A percentile compares a stretch with the other conserved stretches of the same genome.
Evolutionary conservation across 2,113 vertebrate species (phyloP).

Genomic region (Tetrax tetrax): DNA sequence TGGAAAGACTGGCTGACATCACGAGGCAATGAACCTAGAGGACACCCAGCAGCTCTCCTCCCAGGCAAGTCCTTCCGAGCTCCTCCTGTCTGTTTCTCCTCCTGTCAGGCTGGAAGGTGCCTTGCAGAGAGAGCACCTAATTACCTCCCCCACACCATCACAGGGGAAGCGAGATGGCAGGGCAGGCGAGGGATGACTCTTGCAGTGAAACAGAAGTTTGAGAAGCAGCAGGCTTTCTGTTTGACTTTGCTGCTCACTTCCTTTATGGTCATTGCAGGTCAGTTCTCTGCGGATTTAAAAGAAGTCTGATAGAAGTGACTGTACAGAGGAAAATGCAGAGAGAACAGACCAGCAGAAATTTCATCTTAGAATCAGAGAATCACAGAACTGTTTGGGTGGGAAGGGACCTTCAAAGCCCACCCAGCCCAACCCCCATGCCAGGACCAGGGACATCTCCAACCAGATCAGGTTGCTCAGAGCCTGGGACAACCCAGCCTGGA

Average conservation of each 20-base stretch:
- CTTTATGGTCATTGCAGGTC: neutral
- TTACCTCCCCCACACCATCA: neutral
- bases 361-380: neutral
- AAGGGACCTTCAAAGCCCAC: too few relatives aligned
- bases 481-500: too few relatives aligned
- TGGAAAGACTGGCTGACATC: neutral
- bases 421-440: too few relatives aligned
- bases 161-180: neutral
- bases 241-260: neutral
- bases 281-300: neutral
- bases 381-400: too few relatives aligned
- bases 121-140: accelerated
- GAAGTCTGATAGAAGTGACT: neutral
- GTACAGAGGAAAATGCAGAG: neutral
- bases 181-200: neutral
- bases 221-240: neutral
- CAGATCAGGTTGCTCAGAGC: too few relatives aligned
- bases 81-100: neutral
- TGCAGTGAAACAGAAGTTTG: neutral
- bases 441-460: too few relatives aligned
- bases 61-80: neutral
- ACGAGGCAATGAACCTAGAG: neutral
- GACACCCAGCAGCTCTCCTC: neutral
- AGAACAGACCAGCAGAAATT: neutral
- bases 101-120: neutral